Conservation (phyloP, 1,140 invertebrate species). For the Gonatopus flavifemur region DNA sequence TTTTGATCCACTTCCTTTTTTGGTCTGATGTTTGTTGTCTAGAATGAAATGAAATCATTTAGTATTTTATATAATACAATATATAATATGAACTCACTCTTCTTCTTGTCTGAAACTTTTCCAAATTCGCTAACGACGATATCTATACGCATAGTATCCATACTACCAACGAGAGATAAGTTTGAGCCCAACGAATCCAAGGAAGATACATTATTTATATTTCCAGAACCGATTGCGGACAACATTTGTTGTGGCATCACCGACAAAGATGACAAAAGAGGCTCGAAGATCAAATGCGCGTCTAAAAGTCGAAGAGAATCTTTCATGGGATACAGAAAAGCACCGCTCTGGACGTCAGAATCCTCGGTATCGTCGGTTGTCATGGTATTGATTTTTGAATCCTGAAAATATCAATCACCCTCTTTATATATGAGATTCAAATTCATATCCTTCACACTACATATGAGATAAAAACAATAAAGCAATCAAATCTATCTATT, state of each 20-base stretch:
- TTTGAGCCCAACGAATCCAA: slow-evolving; percentile 89
- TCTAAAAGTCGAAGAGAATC: slow-evolving; percentile 82
- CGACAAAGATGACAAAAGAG: slow-evolving; percentile 78
- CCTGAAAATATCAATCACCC: slow-evolving; percentile 47
- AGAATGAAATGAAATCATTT: slow-evolving; percentile 6
- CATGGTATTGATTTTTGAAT: slow-evolving; percentile 64
- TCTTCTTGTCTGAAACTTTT: slow-evolving; percentile 59
- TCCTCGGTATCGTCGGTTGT: slow-evolving; percentile 61
- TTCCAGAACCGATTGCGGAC: slow-evolving; percentile 56
- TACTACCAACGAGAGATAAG: slow-evolving; percentile 80
- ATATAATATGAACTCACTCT: slow-evolving; percentile 36
- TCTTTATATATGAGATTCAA: slow-evolving; percentile 5
- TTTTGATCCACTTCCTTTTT: slow-evolving; percentile 53
- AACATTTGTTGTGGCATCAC: slow-evolving; percentile 86
- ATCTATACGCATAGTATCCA: slow-evolving; percentile 88
- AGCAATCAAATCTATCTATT: slow-evolving; percentile 5
- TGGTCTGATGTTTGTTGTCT: slow-evolving; percentile 40
- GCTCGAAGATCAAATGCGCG: slow-evolving; percentile 91
- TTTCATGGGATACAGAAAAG: slow-evolving; percentile 74
- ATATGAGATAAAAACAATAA: slow-evolving; percentile 1
- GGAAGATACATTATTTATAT: slow-evolving; percentile 62
- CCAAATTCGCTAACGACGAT: slow-evolving; percentile 88
- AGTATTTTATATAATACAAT: background rate
- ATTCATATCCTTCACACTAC: background rate
- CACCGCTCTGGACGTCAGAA: slow-evolving; percentile 57